These are phyloP conservation scores for Pedionomus torquatus DNA, from an alignment of 2,113 vertebrate species.

Conservation along the genomic window DNA sequence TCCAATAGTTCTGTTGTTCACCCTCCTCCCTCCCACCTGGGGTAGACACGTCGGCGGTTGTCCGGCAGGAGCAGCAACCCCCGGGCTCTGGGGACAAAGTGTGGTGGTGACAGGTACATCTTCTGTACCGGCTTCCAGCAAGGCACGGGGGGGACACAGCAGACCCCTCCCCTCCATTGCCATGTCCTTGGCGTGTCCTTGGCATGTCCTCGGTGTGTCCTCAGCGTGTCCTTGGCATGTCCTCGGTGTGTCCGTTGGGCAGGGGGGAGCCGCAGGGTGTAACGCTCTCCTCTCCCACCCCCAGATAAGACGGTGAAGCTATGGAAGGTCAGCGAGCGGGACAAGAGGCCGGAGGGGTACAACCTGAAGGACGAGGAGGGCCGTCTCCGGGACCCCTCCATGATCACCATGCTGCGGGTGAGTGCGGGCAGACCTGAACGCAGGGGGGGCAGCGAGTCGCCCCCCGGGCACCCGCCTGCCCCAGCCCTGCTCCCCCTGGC, in stretches of 20 bases:
- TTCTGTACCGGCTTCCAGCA: neutral
- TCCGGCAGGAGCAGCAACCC: neutral
- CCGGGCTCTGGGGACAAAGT: neutral
- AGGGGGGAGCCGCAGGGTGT: accelerated
- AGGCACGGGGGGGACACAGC: accelerated
- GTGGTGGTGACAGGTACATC: neutral
- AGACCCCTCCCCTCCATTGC: neutral
- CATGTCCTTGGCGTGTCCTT: too few species aligned
- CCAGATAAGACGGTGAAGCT: constrained; percentile 98
- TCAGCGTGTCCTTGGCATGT: neutral
- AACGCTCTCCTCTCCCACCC: neutral
- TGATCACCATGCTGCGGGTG: constrained; percentile 94
- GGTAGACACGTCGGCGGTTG: accelerated
- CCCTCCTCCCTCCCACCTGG: neutral
- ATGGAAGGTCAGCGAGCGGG: constrained; percentile 98
- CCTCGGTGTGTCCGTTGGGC: accelerated
- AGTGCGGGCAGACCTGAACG: constrained; percentile 42
- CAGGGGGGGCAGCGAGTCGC: too few species aligned
- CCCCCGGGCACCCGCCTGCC: neutral
- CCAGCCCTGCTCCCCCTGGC: neutral
- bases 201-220: too few species aligned
- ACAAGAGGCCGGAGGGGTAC: constrained; percentile 96
- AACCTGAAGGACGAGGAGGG: constrained; percentile 98
- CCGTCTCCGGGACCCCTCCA: constrained; percentile 91
- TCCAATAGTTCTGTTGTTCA: neutral